Evolutionary conservation across 2,113 vertebrate species (phyloP).

Genomic region (Gallinago jamesoni): DNA sequence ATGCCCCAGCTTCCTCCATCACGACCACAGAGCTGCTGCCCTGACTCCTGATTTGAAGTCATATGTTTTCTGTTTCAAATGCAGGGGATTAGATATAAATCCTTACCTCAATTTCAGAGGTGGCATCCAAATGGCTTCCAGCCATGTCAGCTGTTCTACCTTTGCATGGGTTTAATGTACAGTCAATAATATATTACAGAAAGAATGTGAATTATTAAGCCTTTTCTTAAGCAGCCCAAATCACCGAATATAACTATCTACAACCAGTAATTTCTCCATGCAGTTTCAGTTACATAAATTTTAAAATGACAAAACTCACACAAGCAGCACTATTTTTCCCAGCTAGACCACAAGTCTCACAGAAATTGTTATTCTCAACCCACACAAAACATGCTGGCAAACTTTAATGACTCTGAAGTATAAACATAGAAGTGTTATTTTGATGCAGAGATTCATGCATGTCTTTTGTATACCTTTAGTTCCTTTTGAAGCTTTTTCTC

Average conservation of each 20-base stretch:
- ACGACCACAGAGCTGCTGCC: background rate
- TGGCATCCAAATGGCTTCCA: constrained; percentile 12
- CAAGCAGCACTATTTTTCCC: background rate
- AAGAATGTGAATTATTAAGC: background rate
- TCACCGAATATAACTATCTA: background rate
- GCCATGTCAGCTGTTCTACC: background rate
- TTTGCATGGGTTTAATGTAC: background rate
- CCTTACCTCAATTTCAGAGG: background rate
- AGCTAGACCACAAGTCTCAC: background rate
- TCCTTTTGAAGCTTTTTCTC: background rate
- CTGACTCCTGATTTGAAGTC: rapidly evolving
- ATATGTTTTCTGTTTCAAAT: background rate
- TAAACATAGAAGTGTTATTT: background rate
- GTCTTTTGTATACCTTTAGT: background rate
- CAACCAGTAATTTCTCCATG: background rate
- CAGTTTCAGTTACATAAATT: background rate
- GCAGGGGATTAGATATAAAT: background rate
- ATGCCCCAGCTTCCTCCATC: background rate
- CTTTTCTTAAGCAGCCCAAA: background rate
- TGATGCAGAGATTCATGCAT: background rate
- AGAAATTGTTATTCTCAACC: background rate
- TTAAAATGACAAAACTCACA: background rate
- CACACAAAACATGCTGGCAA: background rate
- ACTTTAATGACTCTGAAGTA: background rate
- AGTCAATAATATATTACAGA: background rate